These are phyloP conservation scores for Numida meleagris DNA, from an alignment of 2,113 vertebrate genomes.

Conservation along the genomic window DNA sequence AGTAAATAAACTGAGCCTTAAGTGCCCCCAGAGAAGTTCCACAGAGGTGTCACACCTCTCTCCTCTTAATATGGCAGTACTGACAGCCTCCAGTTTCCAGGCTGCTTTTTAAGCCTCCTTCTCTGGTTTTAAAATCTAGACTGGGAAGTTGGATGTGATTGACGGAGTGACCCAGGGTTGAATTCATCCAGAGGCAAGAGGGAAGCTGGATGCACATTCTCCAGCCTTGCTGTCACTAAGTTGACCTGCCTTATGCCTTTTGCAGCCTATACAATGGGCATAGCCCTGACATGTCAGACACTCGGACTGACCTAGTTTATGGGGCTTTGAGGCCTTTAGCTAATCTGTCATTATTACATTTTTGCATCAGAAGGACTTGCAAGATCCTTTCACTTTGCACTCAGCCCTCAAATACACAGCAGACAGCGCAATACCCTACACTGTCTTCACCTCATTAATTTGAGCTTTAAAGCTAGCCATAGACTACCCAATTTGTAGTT, in stretches of 20 bases:
- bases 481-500: not conserved
- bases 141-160: not conserved
- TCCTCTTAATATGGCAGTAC: not conserved
- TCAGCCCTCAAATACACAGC: rapidly evolving
- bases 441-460: not conserved
- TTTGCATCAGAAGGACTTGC: not conserved
- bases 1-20: constrained; percentile 50
- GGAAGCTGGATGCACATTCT: too few relatives aligned
- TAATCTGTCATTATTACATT: not conserved
- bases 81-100: not conserved
- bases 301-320: not conserved
- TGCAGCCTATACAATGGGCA: not conserved
- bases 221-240: not conserved
- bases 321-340: not conserved
- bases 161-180: not conserved
- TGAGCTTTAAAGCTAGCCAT: not conserved
- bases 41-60: not conserved
- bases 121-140: not conserved
- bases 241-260: not conserved
- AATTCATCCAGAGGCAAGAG: not conserved
- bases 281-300: not conserved
- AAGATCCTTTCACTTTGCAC: not conserved
- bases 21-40: constrained; percentile 29
- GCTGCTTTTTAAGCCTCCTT: not conserved
- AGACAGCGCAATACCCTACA: rapidly evolving